These are phyloP conservation scores for Tupiocoris notatus DNA, from an alignment of 2,888 invertebrate species.

Conservation along the genomic window DNA sequence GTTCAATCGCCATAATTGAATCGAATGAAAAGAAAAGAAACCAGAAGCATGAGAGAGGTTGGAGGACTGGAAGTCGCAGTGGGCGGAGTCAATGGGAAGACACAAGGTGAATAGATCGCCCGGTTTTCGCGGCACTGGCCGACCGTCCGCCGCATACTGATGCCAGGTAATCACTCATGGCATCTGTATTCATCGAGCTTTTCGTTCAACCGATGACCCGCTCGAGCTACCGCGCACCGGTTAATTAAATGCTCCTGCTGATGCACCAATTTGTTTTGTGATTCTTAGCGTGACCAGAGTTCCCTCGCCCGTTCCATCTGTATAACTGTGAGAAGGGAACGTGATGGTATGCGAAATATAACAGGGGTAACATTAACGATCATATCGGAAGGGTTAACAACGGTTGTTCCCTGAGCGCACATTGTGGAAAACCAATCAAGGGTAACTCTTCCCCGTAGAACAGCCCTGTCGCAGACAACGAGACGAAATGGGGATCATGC, in stretches of 20 bases:
- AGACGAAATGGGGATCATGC: not conserved
- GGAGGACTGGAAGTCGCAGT: no score
- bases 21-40: no score
- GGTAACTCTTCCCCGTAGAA: not conserved
- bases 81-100: conserved; percentile 27
- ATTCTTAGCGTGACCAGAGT: no score
- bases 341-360: not conserved
- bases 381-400: not conserved
- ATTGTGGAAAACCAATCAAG: not conserved
- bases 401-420: not conserved
- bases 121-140: not conserved
- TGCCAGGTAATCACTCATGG: conserved; percentile 36
- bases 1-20: no score
- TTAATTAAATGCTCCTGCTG: conserved; percentile 30
- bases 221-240: not conserved
- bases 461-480: not conserved
- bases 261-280: conserved; percentile 27
- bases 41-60: no score
- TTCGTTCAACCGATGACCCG: conserved; percentile 18
- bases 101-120: conserved; percentile 29
- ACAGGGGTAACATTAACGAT: no score
- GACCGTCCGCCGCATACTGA: conserved; percentile 27
- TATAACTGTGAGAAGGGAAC: no score
- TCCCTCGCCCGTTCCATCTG: no score
- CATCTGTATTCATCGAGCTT: conserved; percentile 32